Conservation (phyloP, 2,113 vertebrate genomes). For the Calyptomena viridis region DNA sequence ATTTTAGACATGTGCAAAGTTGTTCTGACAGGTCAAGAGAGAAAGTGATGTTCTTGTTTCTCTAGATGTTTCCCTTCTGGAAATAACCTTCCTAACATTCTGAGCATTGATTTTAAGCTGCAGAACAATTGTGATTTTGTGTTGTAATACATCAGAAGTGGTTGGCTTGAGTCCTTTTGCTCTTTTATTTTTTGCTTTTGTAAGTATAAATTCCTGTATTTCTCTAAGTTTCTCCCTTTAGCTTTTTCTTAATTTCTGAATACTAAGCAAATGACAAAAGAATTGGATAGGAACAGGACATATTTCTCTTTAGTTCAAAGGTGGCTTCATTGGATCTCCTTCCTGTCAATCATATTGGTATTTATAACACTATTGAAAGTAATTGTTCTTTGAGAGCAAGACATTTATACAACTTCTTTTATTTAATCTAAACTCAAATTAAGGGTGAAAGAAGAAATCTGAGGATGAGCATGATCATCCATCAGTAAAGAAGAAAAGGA, state of each 20-base stretch:
- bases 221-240: not conserved
- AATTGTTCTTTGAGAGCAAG: not conserved
- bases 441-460: not conserved
- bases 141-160: not conserved
- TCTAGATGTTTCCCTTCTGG: not conserved
- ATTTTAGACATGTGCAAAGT: not conserved
- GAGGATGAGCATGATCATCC: not conserved
- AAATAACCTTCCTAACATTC: not conserved
- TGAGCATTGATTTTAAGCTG: not conserved
- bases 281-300: not conserved
- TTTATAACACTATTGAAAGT: not conserved
- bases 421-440: not conserved
- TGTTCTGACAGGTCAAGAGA: not conserved
- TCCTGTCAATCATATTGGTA: fast-evolving
- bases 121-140: not conserved
- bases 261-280: not conserved
- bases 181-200: not conserved
- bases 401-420: not conserved
- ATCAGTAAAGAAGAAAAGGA: not conserved
- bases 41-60: not conserved
- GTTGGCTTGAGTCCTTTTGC: not conserved
- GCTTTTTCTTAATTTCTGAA: not conserved
- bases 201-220: not conserved
- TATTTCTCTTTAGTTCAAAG: not conserved
- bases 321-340: not conserved